These are phyloP conservation scores for Scaptomyza hsui DNA, from an alignment of 1,140 invertebrate species.

Conservation along the genomic window DNA sequence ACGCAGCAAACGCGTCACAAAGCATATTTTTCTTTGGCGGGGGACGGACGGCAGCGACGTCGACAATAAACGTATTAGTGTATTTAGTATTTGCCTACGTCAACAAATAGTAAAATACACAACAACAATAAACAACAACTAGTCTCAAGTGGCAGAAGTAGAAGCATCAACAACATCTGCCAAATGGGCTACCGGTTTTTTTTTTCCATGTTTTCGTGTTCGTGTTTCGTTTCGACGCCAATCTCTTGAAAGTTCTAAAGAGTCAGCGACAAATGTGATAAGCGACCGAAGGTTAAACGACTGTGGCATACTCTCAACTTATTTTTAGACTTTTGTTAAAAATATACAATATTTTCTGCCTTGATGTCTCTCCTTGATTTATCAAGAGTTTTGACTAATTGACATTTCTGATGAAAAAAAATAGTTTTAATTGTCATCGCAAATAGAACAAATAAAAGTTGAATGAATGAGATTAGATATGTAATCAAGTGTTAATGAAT, in stretches of 20 bases:
- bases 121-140: slow-evolving; percentile 32
- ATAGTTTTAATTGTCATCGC: neutral
- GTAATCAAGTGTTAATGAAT: slow-evolving; percentile 5
- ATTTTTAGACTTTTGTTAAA: neutral
- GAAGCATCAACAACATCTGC: slow-evolving; percentile 19
- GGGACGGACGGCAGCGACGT: too few relatives aligned
- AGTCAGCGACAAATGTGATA: slow-evolving; percentile 8
- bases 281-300: slow-evolving; percentile 9
- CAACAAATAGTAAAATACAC: slow-evolving; percentile 33
- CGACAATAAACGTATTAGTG: slow-evolving; percentile 41
- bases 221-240: slow-evolving; percentile 19
- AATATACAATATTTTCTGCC: neutral
- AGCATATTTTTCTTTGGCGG: slow-evolving; percentile 44
- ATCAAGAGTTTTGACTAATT: neutral
- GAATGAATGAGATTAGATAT: neutral
- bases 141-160: slow-evolving; percentile 38
- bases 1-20: slow-evolving; percentile 74
- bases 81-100: slow-evolving; percentile 70
- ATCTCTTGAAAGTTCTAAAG: slow-evolving; percentile 58
- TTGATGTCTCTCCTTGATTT: neutral
- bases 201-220: slow-evolving; percentile 19
- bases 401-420: neutral
- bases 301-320: slow-evolving; percentile 14
- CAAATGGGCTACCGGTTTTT: slow-evolving; percentile 44
- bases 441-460: neutral